phyloP scores from a whole-genome alignment of 2,797 vertebrate species.

The Megalops cyprinoides region DNA sequence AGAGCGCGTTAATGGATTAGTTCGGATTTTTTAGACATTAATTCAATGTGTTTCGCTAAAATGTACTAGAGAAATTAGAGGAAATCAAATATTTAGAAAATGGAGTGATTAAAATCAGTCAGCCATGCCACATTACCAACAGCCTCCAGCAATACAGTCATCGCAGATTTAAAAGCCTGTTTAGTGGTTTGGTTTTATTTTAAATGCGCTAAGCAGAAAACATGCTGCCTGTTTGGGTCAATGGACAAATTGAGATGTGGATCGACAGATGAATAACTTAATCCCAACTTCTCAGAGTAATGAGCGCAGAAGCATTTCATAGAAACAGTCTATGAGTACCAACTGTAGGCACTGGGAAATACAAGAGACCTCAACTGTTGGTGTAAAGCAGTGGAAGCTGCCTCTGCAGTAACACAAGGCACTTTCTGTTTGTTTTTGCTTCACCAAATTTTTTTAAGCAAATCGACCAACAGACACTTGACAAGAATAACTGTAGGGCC shows the following conservation, averaged over 20 bases:
- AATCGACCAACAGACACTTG: background rate
- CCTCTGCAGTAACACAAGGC: background rate
- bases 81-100: background rate
- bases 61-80: background rate
- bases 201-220: background rate
- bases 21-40: background rate
- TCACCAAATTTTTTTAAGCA: background rate
- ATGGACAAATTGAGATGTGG: too few species aligned
- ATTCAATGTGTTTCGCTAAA: conserved; percentile 4
- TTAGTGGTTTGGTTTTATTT: background rate
- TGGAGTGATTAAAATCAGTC: conserved; percentile 4
- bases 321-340: background rate
- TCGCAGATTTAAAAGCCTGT: background rate
- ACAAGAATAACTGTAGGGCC: background rate
- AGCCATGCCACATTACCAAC: conserved; percentile 4
- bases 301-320: background rate
- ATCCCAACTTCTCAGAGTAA: too few species aligned
- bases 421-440: background rate
- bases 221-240: too few species aligned
- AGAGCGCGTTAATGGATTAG: background rate
- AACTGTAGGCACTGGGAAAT: background rate
- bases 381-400: too few species aligned
- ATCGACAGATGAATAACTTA: too few species aligned
- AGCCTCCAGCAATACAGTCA: background rate
- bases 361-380: background rate